Percentiles rank a stretch among this genome's conserved stretches.
These are phyloP conservation scores for Buceros bicornis DNA, from an alignment of 2,797 vertebrate species.

Conservation along the genomic window DNA sequence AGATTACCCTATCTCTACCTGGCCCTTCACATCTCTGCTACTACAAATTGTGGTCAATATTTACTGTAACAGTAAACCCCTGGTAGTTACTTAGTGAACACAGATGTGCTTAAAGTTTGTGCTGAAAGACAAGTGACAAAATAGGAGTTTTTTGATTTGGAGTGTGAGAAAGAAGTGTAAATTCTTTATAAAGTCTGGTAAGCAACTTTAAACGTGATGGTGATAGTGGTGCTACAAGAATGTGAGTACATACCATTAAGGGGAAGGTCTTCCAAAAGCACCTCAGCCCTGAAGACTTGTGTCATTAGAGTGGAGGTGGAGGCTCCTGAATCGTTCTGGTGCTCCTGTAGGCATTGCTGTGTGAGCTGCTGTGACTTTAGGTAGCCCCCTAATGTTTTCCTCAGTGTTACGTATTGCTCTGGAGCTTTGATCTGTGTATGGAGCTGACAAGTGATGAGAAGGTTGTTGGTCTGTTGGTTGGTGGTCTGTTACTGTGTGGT, in stretches of 20 bases:
- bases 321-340: background rate
- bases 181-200: background rate
- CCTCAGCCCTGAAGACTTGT: background rate
- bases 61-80: rapidly evolving
- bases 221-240: background rate
- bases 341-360: background rate
- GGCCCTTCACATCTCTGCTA: background rate
- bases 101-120: background rate
- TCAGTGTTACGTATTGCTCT: background rate
- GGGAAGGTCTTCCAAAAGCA: background rate
- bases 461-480: background rate
- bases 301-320: background rate
- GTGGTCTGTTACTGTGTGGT: background rate
- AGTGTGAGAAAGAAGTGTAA: background rate
- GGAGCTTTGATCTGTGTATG: background rate
- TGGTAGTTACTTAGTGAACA: background rate
- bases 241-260: rapidly evolving
- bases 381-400: background rate
- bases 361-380: background rate
- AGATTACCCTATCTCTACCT: background rate
- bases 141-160: background rate
- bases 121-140: too few species aligned
- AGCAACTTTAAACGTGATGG: background rate
- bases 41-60: background rate
- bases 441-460: background rate